Conservation (phyloP, 2,797 vertebrate genomes). For the Acanthornis magna region DNA sequence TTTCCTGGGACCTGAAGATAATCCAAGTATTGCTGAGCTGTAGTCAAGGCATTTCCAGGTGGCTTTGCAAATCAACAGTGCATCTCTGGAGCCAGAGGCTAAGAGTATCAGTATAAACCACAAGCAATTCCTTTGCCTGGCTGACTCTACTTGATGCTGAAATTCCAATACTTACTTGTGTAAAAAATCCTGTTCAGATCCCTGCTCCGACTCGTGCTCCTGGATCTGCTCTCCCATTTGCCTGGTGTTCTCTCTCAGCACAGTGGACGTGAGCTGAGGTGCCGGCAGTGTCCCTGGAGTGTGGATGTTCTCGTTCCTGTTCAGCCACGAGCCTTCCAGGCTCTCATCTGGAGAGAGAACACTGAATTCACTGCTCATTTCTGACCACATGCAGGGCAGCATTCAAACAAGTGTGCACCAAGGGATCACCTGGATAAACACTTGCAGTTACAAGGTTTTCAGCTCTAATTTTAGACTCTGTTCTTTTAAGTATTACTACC, state of each 20-base stretch:
- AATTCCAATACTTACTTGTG: conserved; percentile 86
- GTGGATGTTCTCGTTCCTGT: conserved; percentile 91
- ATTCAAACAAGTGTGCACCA: not conserved
- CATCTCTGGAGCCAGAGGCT: not conserved
- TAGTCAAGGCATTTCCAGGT: not conserved
- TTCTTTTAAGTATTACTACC: not conserved
- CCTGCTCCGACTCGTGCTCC: conserved; percentile 94
- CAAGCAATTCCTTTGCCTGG: not conserved
- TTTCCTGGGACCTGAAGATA: not conserved
- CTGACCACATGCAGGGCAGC: not conserved
- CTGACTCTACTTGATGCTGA: not conserved
- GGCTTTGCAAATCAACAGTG: not conserved
- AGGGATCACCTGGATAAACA: not conserved
- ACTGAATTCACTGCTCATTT: not conserved
- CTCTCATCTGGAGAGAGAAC: conserved; percentile 84
- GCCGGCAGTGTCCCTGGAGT: conserved; percentile 91
- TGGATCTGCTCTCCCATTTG: conserved; percentile 92
- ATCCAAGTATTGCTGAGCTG: not conserved
- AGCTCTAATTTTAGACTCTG: not conserved
- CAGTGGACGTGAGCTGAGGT: conserved; percentile 96
- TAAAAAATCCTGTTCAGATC: conserved; percentile 94
- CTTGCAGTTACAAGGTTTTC: not conserved
- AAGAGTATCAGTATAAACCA: not conserved
- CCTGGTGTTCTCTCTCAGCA: conserved; percentile 91
- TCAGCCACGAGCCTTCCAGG: conserved; percentile 92